Base-by-base conservation (phyloP, 2,797 vertebrate species). In the Neosalanx taihuensis region DNA sequence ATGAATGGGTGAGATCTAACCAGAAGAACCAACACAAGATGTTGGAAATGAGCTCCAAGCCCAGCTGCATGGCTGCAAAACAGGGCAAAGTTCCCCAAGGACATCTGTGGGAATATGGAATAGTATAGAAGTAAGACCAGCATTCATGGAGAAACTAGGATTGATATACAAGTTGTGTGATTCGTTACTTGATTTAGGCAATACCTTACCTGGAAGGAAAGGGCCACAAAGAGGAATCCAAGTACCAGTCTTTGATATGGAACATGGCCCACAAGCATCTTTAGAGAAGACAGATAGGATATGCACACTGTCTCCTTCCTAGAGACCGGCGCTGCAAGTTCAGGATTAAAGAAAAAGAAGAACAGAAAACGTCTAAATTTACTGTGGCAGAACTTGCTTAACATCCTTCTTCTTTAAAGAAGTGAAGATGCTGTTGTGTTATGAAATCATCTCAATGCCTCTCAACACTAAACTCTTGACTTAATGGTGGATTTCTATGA, bases 41-140 rank as follows among this genome's bases (percentile, higher is more conserved):
- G 85, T 73, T 93, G 92, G 78, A 94, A 92, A 4, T 89, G 84
- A 66, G 82, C 75, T 0, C 88, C 87, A 35, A 91, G 80, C 18
- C 89, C 91, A 0, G 87, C 88, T 0, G 85, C 92, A 37, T 93
- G 89, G 67, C 86, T 92, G 76, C 91, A 93, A 73, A 93, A 94
- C 35, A 93, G 79, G 0, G 90, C 90, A 79, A 95, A 93, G 75
- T 93, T 93, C 68, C 90, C 89, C 78, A 93, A 89, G 49, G 88
- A 88, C 76, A 91, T 90, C 93, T 95, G 12, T n/a, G 62, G 7
- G 10, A 23, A 31, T 12, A 17, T 46, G 35, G 20, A n/a, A 41
- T 17, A 7, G 20, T n/a, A 13, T 33, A 33, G 15, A 63, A 5
- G 7, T 3, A 53, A 18, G 51, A 18, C 17, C 18, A n/a, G 17